Evolutionary conservation across 2,797 vertebrate species (phyloP), one percentile per base, ranked within the genome.

Genomic region (Premnoplex brunnescens): DNA sequence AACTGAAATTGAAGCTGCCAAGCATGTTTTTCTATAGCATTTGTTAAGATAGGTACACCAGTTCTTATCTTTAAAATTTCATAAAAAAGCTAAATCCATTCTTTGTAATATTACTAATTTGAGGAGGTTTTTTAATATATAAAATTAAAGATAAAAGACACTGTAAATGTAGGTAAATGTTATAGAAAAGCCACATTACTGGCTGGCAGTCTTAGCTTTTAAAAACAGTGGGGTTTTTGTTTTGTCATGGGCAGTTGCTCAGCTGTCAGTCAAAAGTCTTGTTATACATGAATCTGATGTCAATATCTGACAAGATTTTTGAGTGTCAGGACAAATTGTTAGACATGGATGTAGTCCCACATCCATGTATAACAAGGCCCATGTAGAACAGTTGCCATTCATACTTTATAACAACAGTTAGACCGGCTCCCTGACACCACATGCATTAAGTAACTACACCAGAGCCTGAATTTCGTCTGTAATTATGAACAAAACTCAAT

Each of bases 211-310:
- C 21, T 88, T 76, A 93, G 68, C 39, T 95, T 96, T 96, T 88
- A 92, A 95, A 90, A 96, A 91, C 80, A 94, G 74, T 51, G 48
- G 34, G 37, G 59, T 86, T 93, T 96, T 96, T 23, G 41, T 85
- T 94, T 91, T 60, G 56, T 97, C 96, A 83, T 92, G 93, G 95
- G 69, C 44, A 96, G 95, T 88, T 96, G 91, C 81, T 97, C 90
- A 92, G 51, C 85, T 97, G 94, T 94, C 97, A 97, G 22, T 98
- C 96, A 98, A 93, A 95, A 85, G 64, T 77, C 93, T 96, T 97
- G 68, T 87, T 95, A 91, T 92, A 94, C 84, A 96, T 92, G 48
- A 84, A 90, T 86, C 76, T 97, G 90, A 94, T 94, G 81, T 96
- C 95, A 88, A 92, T 94, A 75, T 85, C 73, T 88, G 76, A 93